Evolutionary conservation across 2,888 invertebrate genomes (phyloP), one percentile per base, ranked within the genome.

Genomic region (Lottia scabra): DNA sequence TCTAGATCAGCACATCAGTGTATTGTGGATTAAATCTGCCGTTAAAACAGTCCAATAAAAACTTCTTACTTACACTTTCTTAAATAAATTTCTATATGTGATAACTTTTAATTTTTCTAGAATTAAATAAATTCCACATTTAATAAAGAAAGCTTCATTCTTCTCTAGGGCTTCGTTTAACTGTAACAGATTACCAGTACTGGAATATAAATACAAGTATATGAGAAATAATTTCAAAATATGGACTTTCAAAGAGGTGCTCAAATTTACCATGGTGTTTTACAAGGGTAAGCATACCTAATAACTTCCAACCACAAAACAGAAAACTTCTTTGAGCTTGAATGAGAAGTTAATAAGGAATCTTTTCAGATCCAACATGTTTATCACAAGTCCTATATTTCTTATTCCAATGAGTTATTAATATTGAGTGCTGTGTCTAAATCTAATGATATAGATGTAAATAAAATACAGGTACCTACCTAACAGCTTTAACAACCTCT

Each of bases 61-160:
- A 23, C 10, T 13, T 0, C 12, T 16, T 27, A 89, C 91, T 89
- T 88, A 94, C 90, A 95, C 97, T 92, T 95, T 97, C 84, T 97
- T 95, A 89, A 99, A 98, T 71, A 99, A 92, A 91, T 98, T 99
- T 77, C 99, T 92, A 88, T 97, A 98, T 0, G 98, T 96, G 75
- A 97, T 95, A 72, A 96, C 95, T 90, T 97, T 97, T 13, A 99
- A 91, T 89, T 98, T 98, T 87, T 99, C 99, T 23, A 99, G 94
- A 84, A 99, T 96, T 70, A 99, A 92, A 90, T 97, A 99, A 83
- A 99, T 97, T n/a, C 99, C 99, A 84, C 95, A 96, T 83, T 94
- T 94, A 72, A 99, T 98, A 84, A 99, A 97, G 90, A 98, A 98
- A 4, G 93, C 91, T 89, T 98, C 97, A 84, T 98, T 94, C 67